Conservation (phyloP, 2,888 invertebrate species). For the Thymelicus lineola region DNA sequence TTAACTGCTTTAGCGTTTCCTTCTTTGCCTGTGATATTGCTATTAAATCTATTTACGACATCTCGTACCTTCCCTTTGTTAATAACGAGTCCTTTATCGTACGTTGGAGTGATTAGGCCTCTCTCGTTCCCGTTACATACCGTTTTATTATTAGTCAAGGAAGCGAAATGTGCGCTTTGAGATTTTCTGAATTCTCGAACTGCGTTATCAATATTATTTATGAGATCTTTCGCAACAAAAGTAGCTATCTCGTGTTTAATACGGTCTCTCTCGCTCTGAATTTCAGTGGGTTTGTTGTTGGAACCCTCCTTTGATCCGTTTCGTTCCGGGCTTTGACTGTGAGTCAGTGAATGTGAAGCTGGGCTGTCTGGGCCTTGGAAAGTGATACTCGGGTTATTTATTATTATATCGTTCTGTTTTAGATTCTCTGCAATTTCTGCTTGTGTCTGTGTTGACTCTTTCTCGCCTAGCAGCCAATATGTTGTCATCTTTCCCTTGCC, state of each 20-base stretch:
- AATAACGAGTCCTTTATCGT: conserved; percentile 76
- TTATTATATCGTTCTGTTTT: conserved; percentile 51
- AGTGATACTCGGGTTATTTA: conserved; percentile 75
- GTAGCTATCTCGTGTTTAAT: conserved; percentile 80
- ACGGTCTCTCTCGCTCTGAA: conserved; percentile 70
- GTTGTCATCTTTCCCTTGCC: conserved; percentile 96
- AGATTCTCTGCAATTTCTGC: conserved; percentile 53
- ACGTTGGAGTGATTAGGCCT: conserved; percentile 71
- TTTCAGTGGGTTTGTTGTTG: conserved; percentile 59
- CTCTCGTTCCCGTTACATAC: conserved; percentile 65
- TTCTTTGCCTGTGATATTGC: conserved; percentile 52
- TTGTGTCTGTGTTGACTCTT: conserved; percentile 48
- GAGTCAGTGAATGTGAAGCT: conserved; percentile 72
- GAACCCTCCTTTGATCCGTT: conserved; percentile 59
- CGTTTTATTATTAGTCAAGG: conserved; percentile 47
- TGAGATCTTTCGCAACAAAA: conserved; percentile 77
- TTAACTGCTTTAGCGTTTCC: conserved; percentile 50
- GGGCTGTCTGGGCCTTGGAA: conserved; percentile 81
- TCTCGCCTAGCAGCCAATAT: conserved; percentile 94
- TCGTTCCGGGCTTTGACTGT: conserved; percentile 71
- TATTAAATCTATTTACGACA: conserved; percentile 78
- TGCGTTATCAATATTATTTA: conserved; percentile 76
- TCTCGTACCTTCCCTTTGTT: conserved; percentile 80
- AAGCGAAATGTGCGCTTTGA: conserved; percentile 67
- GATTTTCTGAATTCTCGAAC: conserved; percentile 75